Evolutionary conservation across 2,888 invertebrate genomes (phyloP), one percentile per base, ranked within the genome.

Genomic region (Altica lythri): DNA sequence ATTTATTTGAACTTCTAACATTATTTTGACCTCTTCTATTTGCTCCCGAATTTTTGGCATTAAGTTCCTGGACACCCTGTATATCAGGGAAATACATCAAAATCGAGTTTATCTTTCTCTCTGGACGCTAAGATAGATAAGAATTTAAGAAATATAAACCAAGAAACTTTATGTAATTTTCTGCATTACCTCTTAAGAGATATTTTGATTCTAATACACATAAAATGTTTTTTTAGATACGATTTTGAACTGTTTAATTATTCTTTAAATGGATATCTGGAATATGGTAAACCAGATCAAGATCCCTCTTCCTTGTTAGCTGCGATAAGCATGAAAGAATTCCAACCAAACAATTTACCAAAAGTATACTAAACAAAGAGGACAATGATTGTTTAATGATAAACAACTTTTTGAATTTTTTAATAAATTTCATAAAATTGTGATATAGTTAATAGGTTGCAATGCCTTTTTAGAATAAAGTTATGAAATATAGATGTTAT

Each of bases 231-330:
- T 82, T 81, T 19, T 80, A 91, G 91, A 75, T 85, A 89, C 71
- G 95, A 95, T 76, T 93, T 93, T 75, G 84, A 87, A 72, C 80
- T 95, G 57, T 95, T 95, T 79, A 90, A 88, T 71, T 95, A 94
- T 74, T 86, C 88, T 55, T 80, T 89, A 68, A 82, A 85, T 63
- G 84, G 82, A 61, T 90, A 86, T 73, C 77, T 88, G 68, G 83
- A 86, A 65, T 78, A 85, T 65, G 83, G 80, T 16, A 75, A 72
- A 60, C 72, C 74, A 38, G 76, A 76, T 52, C 68, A 71, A 37
- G 75, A 76, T 61, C 75, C 75, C 16, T 70, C 74, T 6, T 68
- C 68, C 19, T 61, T 76, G 13, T 54, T 74, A 45, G 71, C 72
- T 30, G 75, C 75, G 12, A 74, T 75, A 37, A 72, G 68, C 38